These are phyloP conservation scores for Bemisia tabaci DNA, from an alignment of 1,140 invertebrate species.

Conservation along the genomic window DNA sequence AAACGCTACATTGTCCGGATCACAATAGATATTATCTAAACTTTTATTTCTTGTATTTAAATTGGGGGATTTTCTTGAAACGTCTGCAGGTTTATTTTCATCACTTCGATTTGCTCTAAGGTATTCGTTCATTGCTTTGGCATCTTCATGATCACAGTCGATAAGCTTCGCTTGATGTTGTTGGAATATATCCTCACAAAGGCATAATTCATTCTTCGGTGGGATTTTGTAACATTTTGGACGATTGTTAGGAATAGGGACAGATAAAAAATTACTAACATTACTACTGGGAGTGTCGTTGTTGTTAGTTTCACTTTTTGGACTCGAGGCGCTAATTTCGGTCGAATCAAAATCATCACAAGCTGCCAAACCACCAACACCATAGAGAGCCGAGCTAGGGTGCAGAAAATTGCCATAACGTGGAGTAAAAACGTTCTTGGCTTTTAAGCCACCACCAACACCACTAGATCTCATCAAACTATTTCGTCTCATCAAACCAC, in stretches of 20 bases:
- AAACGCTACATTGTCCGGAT: not conserved
- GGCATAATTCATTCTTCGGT: slow-evolving; percentile 17
- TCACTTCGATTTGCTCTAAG: not conserved
- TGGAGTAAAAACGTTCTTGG: slow-evolving; percentile 12
- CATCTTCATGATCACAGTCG: slow-evolving; percentile 24
- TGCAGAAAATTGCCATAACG: slow-evolving; percentile 14
- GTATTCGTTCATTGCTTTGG: slow-evolving; percentile 14
- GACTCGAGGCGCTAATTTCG: not conserved
- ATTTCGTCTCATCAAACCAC: not conserved
- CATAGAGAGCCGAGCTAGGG: slow-evolving; percentile 12
- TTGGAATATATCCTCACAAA: slow-evolving; percentile 24
- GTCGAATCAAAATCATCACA: not conserved
- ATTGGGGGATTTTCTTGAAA: not conserved
- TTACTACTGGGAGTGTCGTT: not conserved
- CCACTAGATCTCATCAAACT: slow-evolving; percentile 4
- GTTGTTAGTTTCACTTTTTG: not conserved
- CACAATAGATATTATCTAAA: not conserved
- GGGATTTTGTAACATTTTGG: slow-evolving; percentile 21
- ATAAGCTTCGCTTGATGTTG: slow-evolving; percentile 23
- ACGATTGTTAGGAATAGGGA: slow-evolving; percentile 10
- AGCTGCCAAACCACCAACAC: not conserved
- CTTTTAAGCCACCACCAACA: slow-evolving; percentile 5
- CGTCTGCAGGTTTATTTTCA: not conserved
- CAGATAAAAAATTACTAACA: not conserved
- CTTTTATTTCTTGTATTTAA: slow-evolving; percentile 4